Conservation (phyloP, 2,797 vertebrate species). For the Poliocrania exsul region DNA sequence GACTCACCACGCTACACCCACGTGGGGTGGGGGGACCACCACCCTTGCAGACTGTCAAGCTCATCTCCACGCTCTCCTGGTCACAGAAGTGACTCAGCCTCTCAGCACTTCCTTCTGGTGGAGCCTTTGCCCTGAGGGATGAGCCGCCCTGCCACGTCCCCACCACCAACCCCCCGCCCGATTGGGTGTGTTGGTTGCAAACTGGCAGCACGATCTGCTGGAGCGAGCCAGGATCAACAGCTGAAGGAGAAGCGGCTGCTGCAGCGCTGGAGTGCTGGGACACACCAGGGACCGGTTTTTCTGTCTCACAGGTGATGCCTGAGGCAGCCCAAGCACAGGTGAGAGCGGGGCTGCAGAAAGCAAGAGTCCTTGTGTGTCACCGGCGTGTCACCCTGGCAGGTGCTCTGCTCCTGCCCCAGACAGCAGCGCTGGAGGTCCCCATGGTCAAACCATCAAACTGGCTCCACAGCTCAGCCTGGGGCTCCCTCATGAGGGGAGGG, state of each 20-base stretch:
- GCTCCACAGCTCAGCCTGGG: not conserved
- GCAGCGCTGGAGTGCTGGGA: not conserved
- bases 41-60: not conserved
- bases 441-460: not conserved
- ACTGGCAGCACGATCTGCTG: not conserved
- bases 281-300: not conserved
- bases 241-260: not conserved
- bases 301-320: not conserved
- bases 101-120: not conserved
- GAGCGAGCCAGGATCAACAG: not conserved
- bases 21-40: not conserved
- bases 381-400: not conserved
- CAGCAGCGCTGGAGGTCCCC: fast-evolving
- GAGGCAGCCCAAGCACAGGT: fast-evolving
- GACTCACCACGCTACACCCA: fast-evolving
- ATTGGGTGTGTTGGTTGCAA: not conserved
- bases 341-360: not conserved
- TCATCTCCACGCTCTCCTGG: not conserved
- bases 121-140: not conserved
- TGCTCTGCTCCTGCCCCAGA: fast-evolving
- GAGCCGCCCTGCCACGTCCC: not conserved
- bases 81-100: not conserved
- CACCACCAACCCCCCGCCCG: not conserved
- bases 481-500: not conserved
- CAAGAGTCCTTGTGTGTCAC: not conserved